Base-by-base conservation (phyloP, 2,113 vertebrate genomes). In the Gnathonemus longibarbis region DNA sequence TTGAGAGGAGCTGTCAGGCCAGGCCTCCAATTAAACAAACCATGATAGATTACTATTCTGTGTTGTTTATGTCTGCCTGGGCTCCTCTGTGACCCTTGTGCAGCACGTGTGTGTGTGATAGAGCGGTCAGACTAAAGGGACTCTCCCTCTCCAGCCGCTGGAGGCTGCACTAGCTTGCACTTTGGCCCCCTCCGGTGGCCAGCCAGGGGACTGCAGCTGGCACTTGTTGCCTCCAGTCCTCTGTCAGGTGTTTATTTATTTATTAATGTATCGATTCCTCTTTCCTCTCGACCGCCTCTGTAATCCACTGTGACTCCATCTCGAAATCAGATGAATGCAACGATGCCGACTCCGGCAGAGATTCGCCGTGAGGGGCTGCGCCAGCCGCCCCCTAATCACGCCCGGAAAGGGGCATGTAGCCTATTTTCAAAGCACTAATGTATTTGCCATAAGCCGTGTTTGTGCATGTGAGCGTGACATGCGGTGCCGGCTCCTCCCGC, bases 211-310 rank as follows among this genome's bases (percentile, higher is more conserved):
- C 93, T 91, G 49, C 93, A 62, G 2, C 84, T 0, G 52, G 80
- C 93, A 96, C 96, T 95, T 96, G 96, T 96, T 96, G 96, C 93
- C 93, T 91, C 45, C 45, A 27, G 58, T 90, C 0, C 31, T 58
- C 31, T 90, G 84, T 93, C 91, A 90, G 91, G 52, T 91, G 88
- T 93, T 80, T 94, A 95, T 94, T 96, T 94, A 94, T 94, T 93
- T 94, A 94, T 94, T 95, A 95, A 93, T 90, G 35, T 90, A 95
- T 94, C 90, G 95, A 96, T 95, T 95, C 93, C 90, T 92, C 92
- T 91, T 86, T 86, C 90, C 90, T 89, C 92, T 92, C 93, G 94
- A 93, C 93, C 89, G 88, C 93, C 91, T 93, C 52, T 93, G 91
- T 95, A 95, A 96, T 95, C 94, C 93, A 90, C 92, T 93, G 92